phyloP scores from a whole-genome alignment of 2,797 vertebrate genomes.

The Sebastes hopkinsi region DNA sequence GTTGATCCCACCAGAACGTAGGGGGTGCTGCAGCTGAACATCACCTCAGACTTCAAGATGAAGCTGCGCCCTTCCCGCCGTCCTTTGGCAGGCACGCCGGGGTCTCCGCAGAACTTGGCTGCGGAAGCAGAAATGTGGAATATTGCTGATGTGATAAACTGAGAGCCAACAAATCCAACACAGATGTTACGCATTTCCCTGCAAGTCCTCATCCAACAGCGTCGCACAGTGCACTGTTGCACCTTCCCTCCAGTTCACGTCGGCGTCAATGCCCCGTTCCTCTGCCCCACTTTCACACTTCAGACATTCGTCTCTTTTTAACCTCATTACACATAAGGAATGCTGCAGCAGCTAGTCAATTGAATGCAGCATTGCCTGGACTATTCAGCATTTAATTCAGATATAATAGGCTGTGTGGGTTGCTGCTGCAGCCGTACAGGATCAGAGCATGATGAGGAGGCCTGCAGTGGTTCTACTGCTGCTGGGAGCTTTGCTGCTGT shows the following conservation, averaged over 20 bases:
- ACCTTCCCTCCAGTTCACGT: neutral
- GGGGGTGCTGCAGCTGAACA: slow-evolving; percentile 87
- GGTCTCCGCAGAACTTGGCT: slow-evolving; percentile 98
- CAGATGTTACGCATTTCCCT: slow-evolving; percentile 9
- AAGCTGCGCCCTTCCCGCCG: slow-evolving; percentile 94
- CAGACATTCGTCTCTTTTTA: slow-evolving; percentile 12
- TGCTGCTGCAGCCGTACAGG: slow-evolving; percentile 28
- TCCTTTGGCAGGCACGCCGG: slow-evolving; percentile 88
- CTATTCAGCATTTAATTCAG: slow-evolving; percentile 31
- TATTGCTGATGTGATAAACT: slow-evolving; percentile 13
- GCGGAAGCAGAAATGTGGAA: slow-evolving; percentile 25
- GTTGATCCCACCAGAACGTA: slow-evolving; percentile 91
- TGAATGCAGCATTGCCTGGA: slow-evolving; percentile 4
- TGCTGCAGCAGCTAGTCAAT: neutral
- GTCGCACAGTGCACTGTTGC: neutral
- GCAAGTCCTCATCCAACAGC: neutral
- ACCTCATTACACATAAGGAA: neutral
- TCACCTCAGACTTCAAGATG: slow-evolving; percentile 95
- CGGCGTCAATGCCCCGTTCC: neutral
- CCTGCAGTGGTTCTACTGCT: slow-evolving; percentile 16
- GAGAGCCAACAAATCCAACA: slow-evolving; percentile 2
- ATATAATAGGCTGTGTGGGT: slow-evolving; percentile 50
- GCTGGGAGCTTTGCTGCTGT: slow-evolving; percentile 19
- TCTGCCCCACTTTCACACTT: neutral
- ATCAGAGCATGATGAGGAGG: slow-evolving; percentile 25